These are phyloP conservation scores for Tympanuchus pallidicinctus DNA, from an alignment of 2,113 vertebrate genomes.

Conservation along the genomic window DNA sequence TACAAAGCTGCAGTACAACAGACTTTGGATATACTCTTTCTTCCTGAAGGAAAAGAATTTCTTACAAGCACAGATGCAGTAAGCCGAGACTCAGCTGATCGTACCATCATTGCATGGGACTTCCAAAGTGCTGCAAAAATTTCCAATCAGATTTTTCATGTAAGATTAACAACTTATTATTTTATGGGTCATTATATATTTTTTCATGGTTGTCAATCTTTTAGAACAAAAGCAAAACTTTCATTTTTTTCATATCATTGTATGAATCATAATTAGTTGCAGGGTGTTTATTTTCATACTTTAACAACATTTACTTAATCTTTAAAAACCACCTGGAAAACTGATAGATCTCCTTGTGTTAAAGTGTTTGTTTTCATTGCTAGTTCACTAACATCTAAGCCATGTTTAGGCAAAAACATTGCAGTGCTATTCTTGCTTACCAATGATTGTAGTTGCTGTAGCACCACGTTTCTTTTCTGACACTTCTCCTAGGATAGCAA, in stretches of 20 bases:
- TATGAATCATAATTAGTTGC: not conserved
- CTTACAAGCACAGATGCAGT: constrained; percentile 93
- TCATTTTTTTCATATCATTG: not conserved
- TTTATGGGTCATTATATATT: not conserved
- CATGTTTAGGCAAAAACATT: constrained; percentile 11
- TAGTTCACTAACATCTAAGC: not conserved
- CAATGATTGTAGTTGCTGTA: not conserved
- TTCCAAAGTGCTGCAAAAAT: constrained; percentile 90
- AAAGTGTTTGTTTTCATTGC: constrained; percentile 23
- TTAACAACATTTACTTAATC: not conserved
- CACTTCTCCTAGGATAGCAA: not conserved
- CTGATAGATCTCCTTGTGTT: not conserved
- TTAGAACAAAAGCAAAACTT: not conserved
- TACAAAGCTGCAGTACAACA: constrained; percentile 95
- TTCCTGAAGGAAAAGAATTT: constrained; percentile 87
- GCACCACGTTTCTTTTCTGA: not conserved
- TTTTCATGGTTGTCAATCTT: not conserved
- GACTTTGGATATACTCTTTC: constrained; percentile 93
- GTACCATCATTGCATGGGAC: constrained; percentile 96
- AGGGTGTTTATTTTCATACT: not conserved
- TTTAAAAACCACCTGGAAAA: constrained; percentile 17
- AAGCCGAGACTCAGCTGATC: constrained; percentile 95
- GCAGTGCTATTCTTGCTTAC: not conserved
- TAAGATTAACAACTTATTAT: constrained; percentile 68
- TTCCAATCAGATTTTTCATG: constrained; percentile 98